Evolutionary conservation across 2,113 vertebrate species (phyloP), one percentile per base, ranked within the genome.

Genomic region (Xenopus borealis): DNA sequence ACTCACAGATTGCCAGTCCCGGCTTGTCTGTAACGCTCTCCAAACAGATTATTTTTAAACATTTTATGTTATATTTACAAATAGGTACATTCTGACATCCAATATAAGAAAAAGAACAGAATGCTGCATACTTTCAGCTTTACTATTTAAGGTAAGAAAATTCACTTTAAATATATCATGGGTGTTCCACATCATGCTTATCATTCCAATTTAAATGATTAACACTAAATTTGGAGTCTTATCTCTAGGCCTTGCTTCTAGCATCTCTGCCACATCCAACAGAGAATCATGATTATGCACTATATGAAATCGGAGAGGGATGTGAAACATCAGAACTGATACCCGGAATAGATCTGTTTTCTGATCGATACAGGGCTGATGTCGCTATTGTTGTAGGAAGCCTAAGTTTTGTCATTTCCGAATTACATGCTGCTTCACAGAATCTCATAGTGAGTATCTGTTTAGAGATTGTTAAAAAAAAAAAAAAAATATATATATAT

Each of bases 101-200:
- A 86, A 94, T 45, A 78, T 95, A 63, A 87, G 64, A 72, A 82
- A 94, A 77, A 91, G 90, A 71, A 92, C 85, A 61, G 89, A 90
- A 70, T 90, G 88, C 80, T 96, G 94, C 79, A 91, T 92, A 74
- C 90, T 98, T 58, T 97, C 97, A 78, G 91, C 94, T 10, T 59
- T 92, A 63, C 92, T 99, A 66, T 98, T 98, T 82, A 97, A 97
- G 95, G 96, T 99, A 94, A 84, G 61, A n/a, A 58, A 62, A 40
- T 17, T 40, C 61, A 62, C 1, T 50, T 16, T 50, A 13, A 6
- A 50, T 10, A 13, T 13, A 10, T 50, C 47, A 13, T 50, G 14
- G 11, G 2, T 47, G 14, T 50, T 50, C 11, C 14, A 4, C 47
- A 50, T 4, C 14, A 2, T 50, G 14, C 33, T 40, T 2, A 40